phyloP scores from a whole-genome alignment of 2,113 vertebrate genomes.

The Chamaea fasciata region DNA sequence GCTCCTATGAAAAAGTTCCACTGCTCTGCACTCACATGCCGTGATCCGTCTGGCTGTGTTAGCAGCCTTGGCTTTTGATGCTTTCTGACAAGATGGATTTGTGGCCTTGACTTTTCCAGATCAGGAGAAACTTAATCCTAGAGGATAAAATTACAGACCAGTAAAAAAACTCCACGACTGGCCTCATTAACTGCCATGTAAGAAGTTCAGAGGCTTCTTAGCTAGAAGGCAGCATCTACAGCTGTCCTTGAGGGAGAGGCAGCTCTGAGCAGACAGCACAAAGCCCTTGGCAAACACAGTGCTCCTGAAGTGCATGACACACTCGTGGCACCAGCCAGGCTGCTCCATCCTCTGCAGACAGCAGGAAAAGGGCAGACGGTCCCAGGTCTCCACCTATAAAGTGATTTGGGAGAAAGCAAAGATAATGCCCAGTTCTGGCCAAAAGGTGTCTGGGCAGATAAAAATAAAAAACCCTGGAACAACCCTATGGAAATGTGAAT shows the following conservation, averaged over 20 bases:
- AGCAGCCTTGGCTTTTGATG: constrained; percentile 18
- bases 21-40: neutral
- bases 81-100: constrained; percentile 44
- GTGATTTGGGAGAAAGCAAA: constrained; percentile 5
- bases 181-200: constrained; percentile 20
- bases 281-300: neutral
- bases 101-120: constrained; percentile 50
- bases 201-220: constrained; percentile 3
- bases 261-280: neutral
- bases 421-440: constrained; percentile 35
- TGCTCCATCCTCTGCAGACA: neutral
- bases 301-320: neutral
- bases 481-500: constrained; percentile 63
- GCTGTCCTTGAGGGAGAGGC: neutral
- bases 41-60: neutral
- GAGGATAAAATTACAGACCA: constrained; percentile 40
- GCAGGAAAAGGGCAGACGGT: neutral
- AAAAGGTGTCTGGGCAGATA: constrained; percentile 55
- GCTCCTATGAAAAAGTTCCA: constrained; percentile 21
- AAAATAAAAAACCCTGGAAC: constrained; percentile 49
- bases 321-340: constrained; percentile 24
- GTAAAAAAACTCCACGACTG: neutral
- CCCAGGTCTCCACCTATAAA: constrained; percentile 15
- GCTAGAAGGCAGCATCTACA: neutral
- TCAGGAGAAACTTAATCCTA: constrained; percentile 43